Evolutionary conservation across 2,888 invertebrate genomes (phyloP).

Genomic region (Spodoptera exigua): DNA sequence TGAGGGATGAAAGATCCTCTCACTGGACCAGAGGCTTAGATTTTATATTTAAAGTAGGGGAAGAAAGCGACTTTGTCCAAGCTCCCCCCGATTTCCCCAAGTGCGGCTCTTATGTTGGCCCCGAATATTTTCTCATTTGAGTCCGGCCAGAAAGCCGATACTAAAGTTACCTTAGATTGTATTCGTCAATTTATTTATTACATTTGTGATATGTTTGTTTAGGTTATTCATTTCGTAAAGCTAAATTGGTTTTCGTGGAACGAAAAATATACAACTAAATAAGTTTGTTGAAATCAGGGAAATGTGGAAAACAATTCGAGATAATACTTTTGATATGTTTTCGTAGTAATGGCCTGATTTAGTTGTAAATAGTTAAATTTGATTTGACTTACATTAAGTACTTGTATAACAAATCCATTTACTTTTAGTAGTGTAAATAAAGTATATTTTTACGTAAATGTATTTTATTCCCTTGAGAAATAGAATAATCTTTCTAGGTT

Average conservation of each 20-base stretch:
- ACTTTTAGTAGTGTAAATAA: slow-evolving; percentile 53
- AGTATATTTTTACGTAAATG: slow-evolving; percentile 31
- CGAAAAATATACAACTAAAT: slow-evolving; percentile 22
- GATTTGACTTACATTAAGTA: slow-evolving; percentile 32
- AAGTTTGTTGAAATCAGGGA: slow-evolving; percentile 19
- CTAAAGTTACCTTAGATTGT: slow-evolving; percentile 60
- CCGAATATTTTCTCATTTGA: slow-evolving; percentile 92
- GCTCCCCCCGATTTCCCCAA: slow-evolving; percentile 93
- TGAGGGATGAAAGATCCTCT: slow-evolving; percentile 93
- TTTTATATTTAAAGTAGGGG: slow-evolving; percentile 93
- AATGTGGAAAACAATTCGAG: slow-evolving; percentile 35
- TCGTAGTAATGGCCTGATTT: slow-evolving; percentile 20
- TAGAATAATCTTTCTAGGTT: slow-evolving; percentile 6
- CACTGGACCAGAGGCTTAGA: slow-evolving; percentile 94
- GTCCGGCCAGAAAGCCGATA: slow-evolving; percentile 10
- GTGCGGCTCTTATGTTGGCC: slow-evolving; percentile 93
- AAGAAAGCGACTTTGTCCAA: slow-evolving; percentile 90
- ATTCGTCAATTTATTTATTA: slow-evolving; percentile 72
- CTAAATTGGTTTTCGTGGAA: slow-evolving; percentile 45
- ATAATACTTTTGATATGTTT: slow-evolving; percentile 6
- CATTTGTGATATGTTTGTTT: slow-evolving; percentile 66
- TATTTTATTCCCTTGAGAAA: slow-evolving; percentile 40
- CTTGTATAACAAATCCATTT: slow-evolving; percentile 18
- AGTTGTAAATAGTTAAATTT: slow-evolving; percentile 24
- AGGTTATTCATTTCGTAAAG: slow-evolving; percentile 44